Base-by-base conservation (phyloP, 1,140 invertebrate species). In the Lasaia peninsularis region DNA sequence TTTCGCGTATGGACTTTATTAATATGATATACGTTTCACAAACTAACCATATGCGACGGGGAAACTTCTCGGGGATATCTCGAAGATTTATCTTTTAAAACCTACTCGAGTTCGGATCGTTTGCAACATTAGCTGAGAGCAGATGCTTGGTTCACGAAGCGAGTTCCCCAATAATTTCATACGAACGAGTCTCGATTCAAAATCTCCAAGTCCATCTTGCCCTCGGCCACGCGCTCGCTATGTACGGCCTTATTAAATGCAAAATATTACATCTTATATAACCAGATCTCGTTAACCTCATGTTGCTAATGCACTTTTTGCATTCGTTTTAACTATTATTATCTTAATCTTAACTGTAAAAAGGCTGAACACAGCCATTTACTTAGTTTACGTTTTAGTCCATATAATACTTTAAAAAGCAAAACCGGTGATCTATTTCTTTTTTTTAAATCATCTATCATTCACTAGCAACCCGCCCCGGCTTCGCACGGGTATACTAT, bases 81-180 rank as follows among this genome's bases (percentile, higher is more conserved):
- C 52, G 34, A 52, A 79, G 79, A 80, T 86, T 81, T 75, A 86
- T 85, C 83, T 81, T 40, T 74, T 71, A 75, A 76, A 81, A 80
- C 73, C 69, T 78, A 77, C 70, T 69, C 67, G 64, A 69, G 62
- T 79, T 71, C 67, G 72, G 69, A 76, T 76, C 79, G 74, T 73
- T 78, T 66, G 69, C 71, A 78, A 74, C 76, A 81, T 82, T 80
- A 80, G 80, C 71, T 28, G 33, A 44, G 56, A 67, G 79, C 73
- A 83, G 81, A 86, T 85, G 80, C 72, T 85, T 84, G 79, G 75
- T 59, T 75, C 80, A 81, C 83, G 81, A 81, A 84, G 59, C 65
- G 71, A 75, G 73, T 83, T 80, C 74, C 70, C 78, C 79, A 83
- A 87, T 85, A 84, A 84, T 84, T 80, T 78, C 78, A 82, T 84